phyloP scores from a whole-genome alignment of 2,113 vertebrate genomes.

The Excalfactoria chinensis region DNA sequence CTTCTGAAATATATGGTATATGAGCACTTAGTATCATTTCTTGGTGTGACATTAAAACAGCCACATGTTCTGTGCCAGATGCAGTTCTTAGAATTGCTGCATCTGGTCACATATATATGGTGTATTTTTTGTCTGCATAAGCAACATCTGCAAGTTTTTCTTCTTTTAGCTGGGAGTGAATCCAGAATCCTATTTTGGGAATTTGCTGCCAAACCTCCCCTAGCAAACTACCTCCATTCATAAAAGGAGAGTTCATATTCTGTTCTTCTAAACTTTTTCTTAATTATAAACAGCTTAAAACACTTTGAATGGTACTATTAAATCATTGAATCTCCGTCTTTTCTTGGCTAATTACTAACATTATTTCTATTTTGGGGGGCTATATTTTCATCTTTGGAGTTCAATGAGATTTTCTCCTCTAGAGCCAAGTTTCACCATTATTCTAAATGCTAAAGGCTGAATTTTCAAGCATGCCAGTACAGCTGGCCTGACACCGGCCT shows the following conservation, averaged over 20 bases:
- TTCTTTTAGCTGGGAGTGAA: slow-evolving; percentile 57
- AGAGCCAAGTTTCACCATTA: slow-evolving; percentile 61
- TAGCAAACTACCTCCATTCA: slow-evolving; percentile 68
- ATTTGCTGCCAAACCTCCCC: slow-evolving; percentile 58
- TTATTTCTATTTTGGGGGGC: slow-evolving; percentile 67
- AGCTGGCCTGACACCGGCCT: slow-evolving; percentile 68
- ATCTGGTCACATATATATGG: slow-evolving; percentile 21
- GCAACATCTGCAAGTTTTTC: slow-evolving; percentile 71
- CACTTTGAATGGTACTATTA: slow-evolving; percentile 64
- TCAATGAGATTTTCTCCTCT: slow-evolving; percentile 42
- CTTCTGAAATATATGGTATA: background rate
- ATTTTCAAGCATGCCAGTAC: slow-evolving; percentile 55
- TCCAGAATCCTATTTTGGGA: slow-evolving; percentile 65
- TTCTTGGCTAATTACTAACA: slow-evolving; percentile 68
- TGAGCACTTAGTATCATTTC: background rate
- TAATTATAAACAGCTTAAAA: slow-evolving; percentile 62
- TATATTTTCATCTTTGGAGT: slow-evolving; percentile 60
- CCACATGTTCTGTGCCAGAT: slow-evolving; percentile 9
- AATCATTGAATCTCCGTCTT: slow-evolving; percentile 51
- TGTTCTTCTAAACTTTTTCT: slow-evolving; percentile 64
- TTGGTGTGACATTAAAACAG: background rate
- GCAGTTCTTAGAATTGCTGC: background rate
- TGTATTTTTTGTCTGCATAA: slow-evolving; percentile 21
- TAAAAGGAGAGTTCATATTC: slow-evolving; percentile 41
- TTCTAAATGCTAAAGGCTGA: slow-evolving; percentile 52